These are phyloP conservation scores for Meloidogyne hapla DNA, from an alignment of 1,140 invertebrate genomes.

Conservation along the genomic window DNA sequence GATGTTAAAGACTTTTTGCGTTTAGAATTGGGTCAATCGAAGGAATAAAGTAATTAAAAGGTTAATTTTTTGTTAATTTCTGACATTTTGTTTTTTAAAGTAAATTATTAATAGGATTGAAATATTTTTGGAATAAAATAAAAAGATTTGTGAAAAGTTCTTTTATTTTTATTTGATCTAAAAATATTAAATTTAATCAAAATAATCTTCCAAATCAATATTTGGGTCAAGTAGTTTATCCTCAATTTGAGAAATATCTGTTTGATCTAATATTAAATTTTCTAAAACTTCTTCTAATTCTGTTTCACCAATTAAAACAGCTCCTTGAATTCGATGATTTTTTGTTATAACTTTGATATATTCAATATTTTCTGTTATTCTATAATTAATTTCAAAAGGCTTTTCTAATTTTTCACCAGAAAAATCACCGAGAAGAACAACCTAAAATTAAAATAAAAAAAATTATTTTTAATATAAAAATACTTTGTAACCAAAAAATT, in stretches of 20 bases:
- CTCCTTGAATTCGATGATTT: slow-evolving; percentile 83
- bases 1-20: slow-evolving; percentile 54
- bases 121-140: too few species aligned
- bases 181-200: slow-evolving; percentile 25
- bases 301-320: slow-evolving; percentile 91
- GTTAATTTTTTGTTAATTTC: too few species aligned
- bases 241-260: slow-evolving; percentile 40
- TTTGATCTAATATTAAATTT: slow-evolving; percentile 42
- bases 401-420: slow-evolving; percentile 22
- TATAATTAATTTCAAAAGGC: slow-evolving; percentile 40
- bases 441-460: slow-evolving; percentile 15
- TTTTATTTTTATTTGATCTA: too few species aligned
- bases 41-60: not conserved
- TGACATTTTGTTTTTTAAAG: too few species aligned
- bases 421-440: slow-evolving; percentile 52
- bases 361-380: slow-evolving; percentile 38
- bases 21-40: slow-evolving; percentile 46
- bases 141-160: too few species aligned
- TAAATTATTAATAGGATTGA: too few species aligned
- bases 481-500: slow-evolving; percentile 90
- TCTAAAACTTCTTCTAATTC: slow-evolving; percentile 76
- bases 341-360: slow-evolving; percentile 70
- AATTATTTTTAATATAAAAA: slow-evolving; percentile 6
- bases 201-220: slow-evolving; percentile 40
- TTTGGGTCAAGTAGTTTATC: slow-evolving; percentile 34